A percentile compares a stretch with the other conserved stretches of the same genome.
These are phyloP conservation scores for Trissolcus brochymenae DNA, from an alignment of 2,888 invertebrate genomes.

Conservation along the genomic window DNA sequence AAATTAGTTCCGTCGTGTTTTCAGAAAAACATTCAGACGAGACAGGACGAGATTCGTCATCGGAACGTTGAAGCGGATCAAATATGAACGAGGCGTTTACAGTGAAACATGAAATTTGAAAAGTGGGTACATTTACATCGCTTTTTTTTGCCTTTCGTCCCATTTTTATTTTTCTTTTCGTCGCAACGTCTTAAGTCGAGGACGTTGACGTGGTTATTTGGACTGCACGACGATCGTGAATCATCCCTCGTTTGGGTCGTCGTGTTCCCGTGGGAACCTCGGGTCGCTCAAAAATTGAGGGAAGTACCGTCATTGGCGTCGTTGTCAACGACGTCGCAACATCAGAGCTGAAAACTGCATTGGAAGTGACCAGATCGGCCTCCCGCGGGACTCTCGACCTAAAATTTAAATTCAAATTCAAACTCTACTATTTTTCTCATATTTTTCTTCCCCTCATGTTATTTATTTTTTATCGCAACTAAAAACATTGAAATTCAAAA, in stretches of 20 bases:
- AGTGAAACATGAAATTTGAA: slow-evolving; percentile 43
- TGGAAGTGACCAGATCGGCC: slow-evolving; percentile 73
- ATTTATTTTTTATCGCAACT: not conserved
- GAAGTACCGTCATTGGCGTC: slow-evolving; percentile 61
- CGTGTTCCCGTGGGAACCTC: slow-evolving; percentile 63
- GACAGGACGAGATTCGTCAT: too few relatives aligned
- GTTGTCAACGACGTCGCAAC: slow-evolving; percentile 56
- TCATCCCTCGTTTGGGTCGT: slow-evolving; percentile 63
- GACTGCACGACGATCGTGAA: slow-evolving; percentile 64
- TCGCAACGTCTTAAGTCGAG: slow-evolving; percentile 57
- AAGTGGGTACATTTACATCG: slow-evolving; percentile 36
- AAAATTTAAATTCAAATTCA: slow-evolving; percentile 75
- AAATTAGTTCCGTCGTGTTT: too few relatives aligned
- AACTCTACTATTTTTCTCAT: slow-evolving; percentile 46
- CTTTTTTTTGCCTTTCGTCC: slow-evolving; percentile 18
- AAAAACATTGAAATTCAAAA: not conserved
- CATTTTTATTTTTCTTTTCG: slow-evolving; percentile 44
- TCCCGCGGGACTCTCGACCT: slow-evolving; percentile 64
- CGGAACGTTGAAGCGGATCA: slow-evolving; percentile 32
- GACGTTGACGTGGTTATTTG: slow-evolving; percentile 71
- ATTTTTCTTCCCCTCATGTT: not conserved
- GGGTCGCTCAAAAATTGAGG: slow-evolving; percentile 74
- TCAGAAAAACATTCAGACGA: too few relatives aligned
- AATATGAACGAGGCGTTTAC: slow-evolving; percentile 38
- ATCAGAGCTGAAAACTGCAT: slow-evolving; percentile 70